Evolutionary conservation across 2,797 vertebrate species (phyloP), one percentile per base, ranked within the genome.

Genomic region (Notolabrus celidotus): DNA sequence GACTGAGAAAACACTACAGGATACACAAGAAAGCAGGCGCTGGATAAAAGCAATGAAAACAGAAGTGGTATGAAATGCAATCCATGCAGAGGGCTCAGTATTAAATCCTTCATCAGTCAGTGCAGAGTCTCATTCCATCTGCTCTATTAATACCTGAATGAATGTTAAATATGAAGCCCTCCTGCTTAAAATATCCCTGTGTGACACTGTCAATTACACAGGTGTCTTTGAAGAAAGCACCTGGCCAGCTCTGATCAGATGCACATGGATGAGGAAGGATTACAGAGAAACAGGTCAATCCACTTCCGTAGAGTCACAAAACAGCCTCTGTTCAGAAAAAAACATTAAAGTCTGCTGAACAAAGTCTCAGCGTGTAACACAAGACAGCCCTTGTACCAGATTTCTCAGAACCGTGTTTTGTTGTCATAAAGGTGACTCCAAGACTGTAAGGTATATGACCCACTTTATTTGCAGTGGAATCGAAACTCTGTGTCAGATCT

Each of bases 241-340:
- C 70, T 74, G 66, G 62, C 50, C 60, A 19, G 50, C 50, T 79
- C 64, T 74, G 36, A 87, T 82, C 57, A 70, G 23, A 77, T 66
- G 50, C 25, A 36, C 67, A 56, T 33, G 54, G 58, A 83, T 60
- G 51, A 82, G 45, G 61, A 88, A 76, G 71, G 69, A 63, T 81
- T 79, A 88, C 10, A 69, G 46, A 81, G 67, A 71, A 88, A 88
- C 87, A 77, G 77, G 86, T 79, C 57, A 51, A 34, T 83, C 88
- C 79, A 77, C 46, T 55, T 70, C 15, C 43, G 33, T 11, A 23
- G 8, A 68, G 38, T 78, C 61, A 87, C 52, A 81, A 49, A 84
- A 82, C 38, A 61, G 53, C 29, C 71, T 78, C 68, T 67, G 74
- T 76, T 67, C 57, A 20, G 7, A 31, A 17, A 58, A 74, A 77